A percentile compares a stretch with the other conserved stretches of the same genome.
These are phyloP conservation scores for Neotoma lepida DNA, from an alignment of 2,113 vertebrate genomes.

Conservation along the genomic window DNA sequence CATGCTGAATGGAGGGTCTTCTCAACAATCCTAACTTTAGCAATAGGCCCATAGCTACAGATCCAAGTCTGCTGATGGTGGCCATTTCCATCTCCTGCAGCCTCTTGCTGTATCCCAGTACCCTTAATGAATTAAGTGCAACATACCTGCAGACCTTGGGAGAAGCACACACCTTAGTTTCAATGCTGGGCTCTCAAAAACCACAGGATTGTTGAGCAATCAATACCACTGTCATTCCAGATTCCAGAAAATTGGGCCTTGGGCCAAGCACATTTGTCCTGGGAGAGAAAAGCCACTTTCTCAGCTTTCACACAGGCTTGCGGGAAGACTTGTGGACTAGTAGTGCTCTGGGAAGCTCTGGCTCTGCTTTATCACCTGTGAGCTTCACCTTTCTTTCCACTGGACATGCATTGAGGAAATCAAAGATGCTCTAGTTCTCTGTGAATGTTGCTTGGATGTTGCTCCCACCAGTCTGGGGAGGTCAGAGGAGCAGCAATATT, in stretches of 20 bases:
- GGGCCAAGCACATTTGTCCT: conserved; percentile 47
- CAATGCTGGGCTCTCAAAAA: conserved; percentile 59
- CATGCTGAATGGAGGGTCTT: too few species aligned
- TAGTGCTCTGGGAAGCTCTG: not conserved
- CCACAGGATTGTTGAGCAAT: not conserved
- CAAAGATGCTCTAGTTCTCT: rapidly evolving
- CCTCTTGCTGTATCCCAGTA: not conserved
- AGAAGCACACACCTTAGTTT: not conserved
- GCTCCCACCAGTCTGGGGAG: rapidly evolving
- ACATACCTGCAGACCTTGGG: conserved; percentile 45
- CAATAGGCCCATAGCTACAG: not conserved
- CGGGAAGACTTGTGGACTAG: not conserved
- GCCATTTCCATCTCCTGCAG: conserved; percentile 14
- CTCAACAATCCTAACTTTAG: not conserved
- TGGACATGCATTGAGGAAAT: not conserved
- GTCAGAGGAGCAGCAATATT: rapidly evolving
- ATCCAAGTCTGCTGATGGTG: not conserved
- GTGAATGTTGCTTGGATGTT: rapidly evolving
- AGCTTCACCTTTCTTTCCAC: not conserved
- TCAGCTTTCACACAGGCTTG: not conserved
- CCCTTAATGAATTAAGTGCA: conserved; percentile 51
- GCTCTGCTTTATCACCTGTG: not conserved
- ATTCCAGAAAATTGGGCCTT: not conserved
- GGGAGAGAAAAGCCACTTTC: not conserved
- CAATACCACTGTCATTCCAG: not conserved